phyloP scores from a whole-genome alignment of 1,140 invertebrate genomes.

The Lerema accius region DNA sequence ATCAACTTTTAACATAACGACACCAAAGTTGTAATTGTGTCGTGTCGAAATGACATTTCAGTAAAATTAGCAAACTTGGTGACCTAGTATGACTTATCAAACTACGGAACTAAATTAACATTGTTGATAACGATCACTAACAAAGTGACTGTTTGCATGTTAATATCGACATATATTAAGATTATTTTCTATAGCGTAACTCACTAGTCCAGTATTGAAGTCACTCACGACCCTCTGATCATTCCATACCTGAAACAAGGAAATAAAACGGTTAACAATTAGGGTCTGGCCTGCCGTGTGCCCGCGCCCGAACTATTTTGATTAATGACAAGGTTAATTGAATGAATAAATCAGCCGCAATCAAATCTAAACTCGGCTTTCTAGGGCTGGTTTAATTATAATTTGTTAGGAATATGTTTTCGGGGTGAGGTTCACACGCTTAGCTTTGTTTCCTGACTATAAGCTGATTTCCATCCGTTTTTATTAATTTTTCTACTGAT shows the following conservation, averaged over 20 bases:
- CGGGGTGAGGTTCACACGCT: constrained; percentile 16
- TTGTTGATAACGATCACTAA: not conserved
- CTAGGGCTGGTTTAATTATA: constrained; percentile 31
- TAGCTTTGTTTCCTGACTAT: constrained; percentile 8
- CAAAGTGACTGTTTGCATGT: not conserved
- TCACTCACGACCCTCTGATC: not conserved
- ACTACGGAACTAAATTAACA: not conserved
- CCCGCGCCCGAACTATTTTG: constrained; percentile 38
- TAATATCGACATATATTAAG: not conserved
- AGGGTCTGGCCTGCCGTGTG: constrained; percentile 3
- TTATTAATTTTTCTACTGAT: not conserved
- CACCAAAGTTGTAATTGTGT: not conserved
- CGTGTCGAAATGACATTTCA: not conserved
- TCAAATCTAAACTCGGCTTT: constrained; percentile 29
- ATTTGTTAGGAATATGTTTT: constrained; percentile 24
- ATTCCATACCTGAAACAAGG: constrained; percentile 43
- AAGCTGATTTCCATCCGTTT: not conserved
- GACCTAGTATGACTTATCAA: too few species aligned
- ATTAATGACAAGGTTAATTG: constrained; percentile 53
- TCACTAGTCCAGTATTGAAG: not conserved
- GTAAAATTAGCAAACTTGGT: not conserved
- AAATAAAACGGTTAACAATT: constrained; percentile 28
- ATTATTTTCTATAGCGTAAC: too few species aligned
- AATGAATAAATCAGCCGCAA: constrained; percentile 42
- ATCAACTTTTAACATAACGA: too few species aligned